Conservation (phyloP, 2,888 invertebrate genomes). For the Meta bourneti region DNA sequence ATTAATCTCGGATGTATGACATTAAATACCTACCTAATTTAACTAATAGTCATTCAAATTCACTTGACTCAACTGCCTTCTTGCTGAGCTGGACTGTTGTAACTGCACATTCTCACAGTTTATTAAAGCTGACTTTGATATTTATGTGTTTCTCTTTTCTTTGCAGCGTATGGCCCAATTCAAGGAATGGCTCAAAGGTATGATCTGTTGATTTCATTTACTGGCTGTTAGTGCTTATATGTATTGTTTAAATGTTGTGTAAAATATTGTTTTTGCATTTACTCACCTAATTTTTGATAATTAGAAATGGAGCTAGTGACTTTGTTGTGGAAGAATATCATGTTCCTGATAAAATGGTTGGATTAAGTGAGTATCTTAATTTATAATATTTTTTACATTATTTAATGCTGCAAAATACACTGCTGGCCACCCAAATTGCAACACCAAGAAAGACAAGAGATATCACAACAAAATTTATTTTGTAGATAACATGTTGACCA, state of each 20-base stretch:
- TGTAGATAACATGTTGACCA: no score
- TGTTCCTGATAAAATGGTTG: slow-evolving; percentile 97
- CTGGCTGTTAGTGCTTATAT: background rate
- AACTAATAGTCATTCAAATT: no score
- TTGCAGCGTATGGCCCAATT: slow-evolving; percentile 62
- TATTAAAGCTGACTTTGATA: no score
- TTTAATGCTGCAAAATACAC: no score
- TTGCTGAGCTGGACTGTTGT: no score
- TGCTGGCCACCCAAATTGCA: no score
- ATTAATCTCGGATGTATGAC: no score
- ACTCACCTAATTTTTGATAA: background rate
- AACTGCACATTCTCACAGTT: no score
- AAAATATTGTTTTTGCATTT: slow-evolving; percentile 6
- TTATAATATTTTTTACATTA: background rate
- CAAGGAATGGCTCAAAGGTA: slow-evolving; percentile 76
- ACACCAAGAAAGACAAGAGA: no score
- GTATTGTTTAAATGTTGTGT: background rate
- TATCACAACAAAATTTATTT: no score
- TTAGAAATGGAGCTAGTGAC: slow-evolving; percentile 78
- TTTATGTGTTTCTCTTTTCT: background rate
- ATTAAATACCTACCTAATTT: no score
- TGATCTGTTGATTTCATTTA: background rate
- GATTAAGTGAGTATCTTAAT: slow-evolving; percentile 87
- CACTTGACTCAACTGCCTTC: no score
- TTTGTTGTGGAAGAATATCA: slow-evolving; percentile 88